These are phyloP conservation scores for Xenopus borealis DNA, from an alignment of 2,113 vertebrate genomes.

Conservation along the genomic window DNA sequence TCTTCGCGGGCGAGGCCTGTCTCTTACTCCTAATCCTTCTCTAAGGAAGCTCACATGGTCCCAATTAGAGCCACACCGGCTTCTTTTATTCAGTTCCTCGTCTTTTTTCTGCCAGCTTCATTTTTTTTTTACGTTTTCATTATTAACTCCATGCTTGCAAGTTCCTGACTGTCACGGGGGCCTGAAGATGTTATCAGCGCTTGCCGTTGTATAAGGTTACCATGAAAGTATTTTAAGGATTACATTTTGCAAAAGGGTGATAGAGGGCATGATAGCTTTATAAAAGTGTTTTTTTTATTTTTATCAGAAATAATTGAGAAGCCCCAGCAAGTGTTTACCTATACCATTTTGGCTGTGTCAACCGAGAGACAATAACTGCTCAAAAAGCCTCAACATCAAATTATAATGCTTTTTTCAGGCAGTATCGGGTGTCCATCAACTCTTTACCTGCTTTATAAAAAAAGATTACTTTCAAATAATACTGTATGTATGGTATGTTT, in stretches of 20 bases:
- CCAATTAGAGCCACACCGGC: constrained; percentile 89
- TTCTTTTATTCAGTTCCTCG: constrained; percentile 78
- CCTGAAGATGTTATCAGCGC: constrained; percentile 93
- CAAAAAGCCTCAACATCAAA: constrained; percentile 37
- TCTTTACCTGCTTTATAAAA: not conserved
- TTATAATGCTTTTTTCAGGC: constrained; percentile 37
- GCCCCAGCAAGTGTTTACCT: constrained; percentile 52
- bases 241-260: constrained; percentile 75
- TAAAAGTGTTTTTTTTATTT: constrained; percentile 48
- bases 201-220: constrained; percentile 88
- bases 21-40: constrained; percentile 86
- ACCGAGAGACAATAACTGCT: constrained; percentile 48
- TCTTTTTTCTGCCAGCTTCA: constrained; percentile 77
- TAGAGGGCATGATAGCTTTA: constrained; percentile 66
- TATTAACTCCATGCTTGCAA: constrained; percentile 93
- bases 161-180: constrained; percentile 96
- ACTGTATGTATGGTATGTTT: no score
- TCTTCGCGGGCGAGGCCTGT: constrained; percentile 92
- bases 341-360: constrained; percentile 54
- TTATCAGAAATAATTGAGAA: constrained; percentile 55
- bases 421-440: constrained; percentile 48
- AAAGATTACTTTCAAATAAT: no score
- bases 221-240: constrained; percentile 90
- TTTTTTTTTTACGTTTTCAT: constrained; percentile 82
- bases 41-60: constrained; percentile 95